Base-by-base conservation (phyloP, 2,113 vertebrate genomes). In the Telmatochromis sp. region DNA sequence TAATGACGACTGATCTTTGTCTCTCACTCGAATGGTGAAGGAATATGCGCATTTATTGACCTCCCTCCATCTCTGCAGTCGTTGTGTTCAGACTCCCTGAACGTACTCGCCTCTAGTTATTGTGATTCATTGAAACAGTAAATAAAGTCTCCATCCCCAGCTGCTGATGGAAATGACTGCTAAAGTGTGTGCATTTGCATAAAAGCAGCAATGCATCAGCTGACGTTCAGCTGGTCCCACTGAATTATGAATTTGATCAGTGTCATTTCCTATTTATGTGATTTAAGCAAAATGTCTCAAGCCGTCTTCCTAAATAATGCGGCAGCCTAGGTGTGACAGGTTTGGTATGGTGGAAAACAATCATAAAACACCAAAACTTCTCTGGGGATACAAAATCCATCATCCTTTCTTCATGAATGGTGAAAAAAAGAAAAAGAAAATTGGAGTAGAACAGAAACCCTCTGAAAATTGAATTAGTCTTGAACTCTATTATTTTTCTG, bases 51-150 rank as follows among this genome's bases (percentile, higher is more conserved):
- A 94, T 92, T 87, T 63, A 89, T 89, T 89, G 88, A 91, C 88
- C 37, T 58, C 54, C 65, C 45, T 87, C 79, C n/a, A 51, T 87
- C 80, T 78, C 82, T 79, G 70, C 89, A 63, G 81, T 83, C 11
- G 35, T 89, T 90, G 79, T 35, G n/a, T 90, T 88, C 42, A 35
- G 84, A 75, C 85, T 87, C 86, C 73, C 70, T 42, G 42, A 91
- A 82, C 33, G 4, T 60, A 49, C 84, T 82, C 5, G 81, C 86
- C 80, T 86, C 31, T 6, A 75, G 86, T 89, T 90, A 93, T 92
- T 85, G 89, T 81, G 90, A 94, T 90, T 91, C 89, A 93, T 83
- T 11, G 65, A 92, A 93, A 95, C 89, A 89, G 91, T 94, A 92
- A 95, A 94, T 93, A 94, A 90, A 93, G 92, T 80, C 89, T 91